A percentile compares a stretch with the other conserved stretches of the same genome.
Conservation (phyloP, 1,140 invertebrate genomes). For the Bactericera cockerelli region DNA sequence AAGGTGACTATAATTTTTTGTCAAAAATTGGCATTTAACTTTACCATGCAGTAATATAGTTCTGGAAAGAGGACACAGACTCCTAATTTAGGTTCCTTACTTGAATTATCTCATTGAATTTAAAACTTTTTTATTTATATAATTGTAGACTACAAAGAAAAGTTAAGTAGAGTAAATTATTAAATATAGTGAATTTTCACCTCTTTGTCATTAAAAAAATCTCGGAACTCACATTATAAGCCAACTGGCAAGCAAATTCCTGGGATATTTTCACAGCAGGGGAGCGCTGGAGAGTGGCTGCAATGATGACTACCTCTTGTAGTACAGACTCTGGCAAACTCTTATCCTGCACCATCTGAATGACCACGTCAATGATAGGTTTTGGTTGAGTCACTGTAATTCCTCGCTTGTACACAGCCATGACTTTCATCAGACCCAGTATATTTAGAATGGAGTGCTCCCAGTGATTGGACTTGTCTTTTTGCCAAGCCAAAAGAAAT, state of each 20-base stretch:
- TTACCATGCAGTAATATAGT: no score
- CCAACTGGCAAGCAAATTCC: neutral
- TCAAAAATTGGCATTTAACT: no score
- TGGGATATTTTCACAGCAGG: conserved; percentile 31
- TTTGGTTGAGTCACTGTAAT: conserved; percentile 40
- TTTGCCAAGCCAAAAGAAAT: conserved; percentile 12
- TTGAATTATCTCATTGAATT: no score
- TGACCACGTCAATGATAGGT: conserved; percentile 37
- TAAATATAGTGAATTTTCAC: no score
- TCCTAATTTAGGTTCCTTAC: no score
- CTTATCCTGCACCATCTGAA: conserved; percentile 25
- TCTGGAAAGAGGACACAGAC: no score
- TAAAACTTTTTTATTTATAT: no score
- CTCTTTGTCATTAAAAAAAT: no score
- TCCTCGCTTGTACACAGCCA: conserved; percentile 44
- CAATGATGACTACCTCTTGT: conserved; percentile 36
- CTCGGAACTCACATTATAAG: conserved; percentile 7
- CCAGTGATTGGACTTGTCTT: conserved; percentile 10
- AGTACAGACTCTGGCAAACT: conserved; percentile 34
- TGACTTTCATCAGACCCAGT: conserved; percentile 39
- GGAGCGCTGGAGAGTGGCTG: conserved; percentile 40
- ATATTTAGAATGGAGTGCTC: conserved; percentile 23
- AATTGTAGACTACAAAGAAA: no score
- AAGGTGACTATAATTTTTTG: no score
- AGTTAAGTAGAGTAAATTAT: no score